Conservation (phyloP, 2,888 invertebrate genomes). For the Drosophila conformis region DNA sequence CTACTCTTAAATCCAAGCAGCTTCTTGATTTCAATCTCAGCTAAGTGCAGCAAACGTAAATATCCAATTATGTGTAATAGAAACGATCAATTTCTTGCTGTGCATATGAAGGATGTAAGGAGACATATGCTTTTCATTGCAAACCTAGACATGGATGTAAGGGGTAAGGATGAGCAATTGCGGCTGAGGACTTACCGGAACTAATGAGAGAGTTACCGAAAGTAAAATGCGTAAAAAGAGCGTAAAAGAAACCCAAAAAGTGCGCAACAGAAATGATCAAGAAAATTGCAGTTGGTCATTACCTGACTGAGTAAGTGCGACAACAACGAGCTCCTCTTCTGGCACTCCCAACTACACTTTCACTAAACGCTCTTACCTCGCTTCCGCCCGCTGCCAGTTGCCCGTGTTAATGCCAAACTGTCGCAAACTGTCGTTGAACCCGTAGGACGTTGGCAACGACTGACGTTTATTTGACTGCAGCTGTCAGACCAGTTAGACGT, state of each 20-base stretch:
- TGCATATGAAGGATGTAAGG: background rate
- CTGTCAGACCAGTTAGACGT: constrained; percentile 66
- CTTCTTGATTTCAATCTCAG: background rate
- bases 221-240: constrained; percentile 59
- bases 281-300: constrained; percentile 1
- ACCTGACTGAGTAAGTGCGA: background rate
- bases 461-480: constrained; percentile 78
- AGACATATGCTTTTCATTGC: constrained; percentile 41
- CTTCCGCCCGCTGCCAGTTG: background rate
- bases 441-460: constrained; percentile 51
- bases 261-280: constrained; percentile 25
- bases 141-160: background rate
- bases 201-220: constrained; percentile 34
- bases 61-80: background rate
- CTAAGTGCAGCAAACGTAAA: background rate
- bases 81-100: background rate
- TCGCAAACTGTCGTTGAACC: constrained; percentile 60
- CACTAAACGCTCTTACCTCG: constrained; percentile 20
- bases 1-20: background rate
- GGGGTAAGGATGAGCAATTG: background rate
- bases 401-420: constrained; percentile 15
- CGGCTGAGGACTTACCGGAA: background rate
- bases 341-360: constrained; percentile 33
- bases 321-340: constrained; percentile 3
- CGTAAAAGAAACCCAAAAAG: constrained; percentile 47